These are phyloP conservation scores for Oxygymnocypris stewartii DNA, from an alignment of 2,113 vertebrate genomes.

Conservation along the genomic window DNA sequence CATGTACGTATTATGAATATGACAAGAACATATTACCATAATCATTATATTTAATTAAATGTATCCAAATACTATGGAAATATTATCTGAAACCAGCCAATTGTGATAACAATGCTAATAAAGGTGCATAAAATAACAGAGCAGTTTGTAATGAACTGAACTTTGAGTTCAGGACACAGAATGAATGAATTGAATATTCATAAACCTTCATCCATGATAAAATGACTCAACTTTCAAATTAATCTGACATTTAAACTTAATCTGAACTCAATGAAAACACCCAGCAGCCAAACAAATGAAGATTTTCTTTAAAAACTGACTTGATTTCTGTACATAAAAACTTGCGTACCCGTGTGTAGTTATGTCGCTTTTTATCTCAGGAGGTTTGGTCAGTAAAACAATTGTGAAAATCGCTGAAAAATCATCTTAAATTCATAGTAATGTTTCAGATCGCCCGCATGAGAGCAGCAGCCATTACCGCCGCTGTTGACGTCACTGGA, in stretches of 20 bases:
- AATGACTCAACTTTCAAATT: neutral
- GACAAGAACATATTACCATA: neutral
- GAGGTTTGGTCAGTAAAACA: no score
- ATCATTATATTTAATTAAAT: neutral
- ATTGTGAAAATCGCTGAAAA: neutral
- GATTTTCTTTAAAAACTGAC: neutral
- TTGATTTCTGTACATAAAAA: neutral
- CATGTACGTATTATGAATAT: neutral
- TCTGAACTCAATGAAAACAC: conserved; percentile 19
- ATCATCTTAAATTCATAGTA: conserved; percentile 9
- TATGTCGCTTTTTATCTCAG: neutral
- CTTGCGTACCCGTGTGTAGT: neutral
- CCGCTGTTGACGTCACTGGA: conserved; percentile 10
- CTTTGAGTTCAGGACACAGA: neutral
- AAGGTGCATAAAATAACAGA: neutral
- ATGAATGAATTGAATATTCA: neutral
- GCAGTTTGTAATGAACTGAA: neutral
- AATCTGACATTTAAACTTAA: neutral
- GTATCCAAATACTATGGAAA: neutral
- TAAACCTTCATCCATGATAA: neutral
- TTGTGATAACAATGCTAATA: neutral
- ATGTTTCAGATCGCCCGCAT: neutral
- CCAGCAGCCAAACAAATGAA: neutral
- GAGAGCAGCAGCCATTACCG: conserved; percentile 19
- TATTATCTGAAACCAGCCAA: neutral